These are phyloP conservation scores for Nyctalus aviator DNA, from an alignment of 2,797 vertebrate genomes.

Conservation along the genomic window DNA sequence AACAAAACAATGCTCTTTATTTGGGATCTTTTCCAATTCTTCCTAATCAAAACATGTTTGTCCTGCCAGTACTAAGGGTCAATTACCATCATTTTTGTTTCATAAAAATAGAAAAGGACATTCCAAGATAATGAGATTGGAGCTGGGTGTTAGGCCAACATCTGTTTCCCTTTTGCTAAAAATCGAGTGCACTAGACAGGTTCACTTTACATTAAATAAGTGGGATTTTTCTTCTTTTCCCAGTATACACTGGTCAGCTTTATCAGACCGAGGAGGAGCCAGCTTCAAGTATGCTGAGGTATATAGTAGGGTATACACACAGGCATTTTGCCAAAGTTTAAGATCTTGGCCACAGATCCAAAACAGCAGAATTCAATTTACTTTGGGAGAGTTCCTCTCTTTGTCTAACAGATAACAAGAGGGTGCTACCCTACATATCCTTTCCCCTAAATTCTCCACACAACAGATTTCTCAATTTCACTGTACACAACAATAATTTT, in stretches of 20 bases:
- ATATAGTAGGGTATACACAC: not conserved
- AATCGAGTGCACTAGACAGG: not conserved
- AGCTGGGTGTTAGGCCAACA: not conserved
- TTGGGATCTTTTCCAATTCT: slow-evolving; percentile 32
- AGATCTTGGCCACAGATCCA: not conserved
- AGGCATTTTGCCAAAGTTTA: not conserved
- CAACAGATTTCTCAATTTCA: not conserved
- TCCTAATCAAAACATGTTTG: slow-evolving; percentile 48
- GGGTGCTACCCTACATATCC: not conserved
- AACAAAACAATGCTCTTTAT: slow-evolving; percentile 46
- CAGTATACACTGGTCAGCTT: not conserved
- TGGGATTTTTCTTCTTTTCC: slow-evolving; percentile 29
- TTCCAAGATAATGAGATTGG: not conserved
- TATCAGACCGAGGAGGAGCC: not conserved
- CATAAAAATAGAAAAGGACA: not conserved
- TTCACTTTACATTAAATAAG: not conserved
- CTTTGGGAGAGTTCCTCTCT: not conserved
- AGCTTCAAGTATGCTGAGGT: slow-evolving; percentile 14
- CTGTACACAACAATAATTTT: not conserved
- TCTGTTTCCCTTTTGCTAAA: slow-evolving; percentile 21
- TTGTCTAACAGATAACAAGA: not conserved
- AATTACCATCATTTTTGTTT: slow-evolving; percentile 56
- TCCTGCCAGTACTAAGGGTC: not conserved
- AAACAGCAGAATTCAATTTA: slow-evolving; percentile 19
- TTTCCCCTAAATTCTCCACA: slow-evolving; percentile 5